Evolutionary conservation across 2,113 vertebrate genomes (phyloP).

Genomic region (Lasiurus cinereus): DNA sequence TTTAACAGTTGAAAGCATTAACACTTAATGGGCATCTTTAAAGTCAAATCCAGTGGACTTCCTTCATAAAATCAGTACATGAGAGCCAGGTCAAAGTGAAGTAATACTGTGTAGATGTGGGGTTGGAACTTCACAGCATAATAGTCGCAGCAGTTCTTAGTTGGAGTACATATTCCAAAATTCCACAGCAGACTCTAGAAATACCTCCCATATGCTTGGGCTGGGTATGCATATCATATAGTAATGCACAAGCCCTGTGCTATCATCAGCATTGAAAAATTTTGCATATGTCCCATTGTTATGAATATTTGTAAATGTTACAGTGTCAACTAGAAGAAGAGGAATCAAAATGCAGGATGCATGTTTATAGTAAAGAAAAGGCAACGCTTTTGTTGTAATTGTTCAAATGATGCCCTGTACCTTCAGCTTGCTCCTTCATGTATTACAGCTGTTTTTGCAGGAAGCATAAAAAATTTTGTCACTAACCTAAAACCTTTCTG

Average conservation of each 20-base stretch:
- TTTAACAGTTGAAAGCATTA: background rate
- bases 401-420: rapidly evolving
- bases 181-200: rapidly evolving
- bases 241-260: rapidly evolving
- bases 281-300: rapidly evolving
- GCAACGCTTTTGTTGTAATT: background rate
- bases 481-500: background rate
- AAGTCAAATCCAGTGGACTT: background rate
- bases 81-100: no score
- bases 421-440: background rate
- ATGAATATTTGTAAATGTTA: background rate
- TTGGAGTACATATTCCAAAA: no score
- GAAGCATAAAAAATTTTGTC: background rate
- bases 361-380: background rate
- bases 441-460: background rate
- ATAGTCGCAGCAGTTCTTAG: rapidly evolving
- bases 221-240: rapidly evolving
- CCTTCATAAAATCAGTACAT: background rate
- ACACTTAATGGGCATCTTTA: no score
- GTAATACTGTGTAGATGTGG: rapidly evolving
- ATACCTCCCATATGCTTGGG: rapidly evolving
- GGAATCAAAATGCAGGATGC: background rate
- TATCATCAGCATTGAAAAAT: rapidly evolving
- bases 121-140: rapidly evolving
- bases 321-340: background rate